Conservation (phyloP, 2,888 invertebrate species). For the Campopleginae sp. region DNA sequence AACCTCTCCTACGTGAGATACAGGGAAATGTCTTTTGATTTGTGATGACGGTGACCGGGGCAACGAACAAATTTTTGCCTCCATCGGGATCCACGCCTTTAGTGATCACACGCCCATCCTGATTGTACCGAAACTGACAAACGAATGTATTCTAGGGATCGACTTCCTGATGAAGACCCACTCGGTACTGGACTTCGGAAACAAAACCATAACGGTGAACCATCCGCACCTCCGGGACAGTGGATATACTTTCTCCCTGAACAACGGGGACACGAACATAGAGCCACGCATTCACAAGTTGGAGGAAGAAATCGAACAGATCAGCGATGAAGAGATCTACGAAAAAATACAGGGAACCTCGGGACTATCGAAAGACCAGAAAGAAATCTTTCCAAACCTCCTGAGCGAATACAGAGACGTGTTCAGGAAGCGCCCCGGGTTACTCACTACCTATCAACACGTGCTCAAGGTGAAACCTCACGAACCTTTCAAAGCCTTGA, state of each 20-base stretch:
- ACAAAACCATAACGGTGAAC: background rate
- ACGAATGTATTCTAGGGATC: background rate
- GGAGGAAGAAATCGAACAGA: background rate
- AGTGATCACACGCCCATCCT: background rate
- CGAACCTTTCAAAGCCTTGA: background rate
- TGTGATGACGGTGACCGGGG: background rate
- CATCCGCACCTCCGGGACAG: too few relatives aligned
- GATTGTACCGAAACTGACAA: conserved; percentile 1
- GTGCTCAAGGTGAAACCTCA: background rate
- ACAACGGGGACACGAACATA: background rate
- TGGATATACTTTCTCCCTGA: too few relatives aligned
- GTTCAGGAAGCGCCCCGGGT: background rate
- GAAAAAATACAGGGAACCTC: background rate
- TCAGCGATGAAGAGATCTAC: background rate
- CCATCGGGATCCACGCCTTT: background rate
- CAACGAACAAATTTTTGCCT: background rate
- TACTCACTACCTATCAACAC: background rate
- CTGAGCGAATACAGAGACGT: too few relatives aligned
- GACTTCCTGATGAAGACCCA: conserved; percentile 5
- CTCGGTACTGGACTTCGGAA: background rate
- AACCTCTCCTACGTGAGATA: too few relatives aligned
- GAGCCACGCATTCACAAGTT: background rate
- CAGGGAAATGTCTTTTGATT: too few relatives aligned
- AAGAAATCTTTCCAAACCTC: too few relatives aligned
- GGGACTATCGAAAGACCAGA: too few relatives aligned